Evolutionary conservation across 2,888 invertebrate genomes (phyloP).

Genomic region (Ernsta delagoae): DNA sequence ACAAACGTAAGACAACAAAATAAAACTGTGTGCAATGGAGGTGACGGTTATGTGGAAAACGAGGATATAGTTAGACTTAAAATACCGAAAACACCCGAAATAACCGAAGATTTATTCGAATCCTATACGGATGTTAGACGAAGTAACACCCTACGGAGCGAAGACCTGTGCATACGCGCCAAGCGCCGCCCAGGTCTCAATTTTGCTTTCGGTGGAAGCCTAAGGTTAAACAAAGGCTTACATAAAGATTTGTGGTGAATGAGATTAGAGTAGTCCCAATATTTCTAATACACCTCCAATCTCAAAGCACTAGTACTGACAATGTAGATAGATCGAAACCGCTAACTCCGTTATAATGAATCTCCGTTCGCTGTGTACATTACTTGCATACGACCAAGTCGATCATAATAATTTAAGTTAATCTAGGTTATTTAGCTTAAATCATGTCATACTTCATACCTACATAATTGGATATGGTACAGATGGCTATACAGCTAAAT

Average conservation of each 20-base stretch:
- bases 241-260: slow-evolving; percentile 79
- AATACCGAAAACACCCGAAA: slow-evolving; percentile 82
- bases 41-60: slow-evolving; percentile 80
- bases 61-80: slow-evolving; percentile 84
- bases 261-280: slow-evolving; percentile 55
- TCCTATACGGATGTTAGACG: slow-evolving; percentile 79
- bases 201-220: slow-evolving; percentile 80
- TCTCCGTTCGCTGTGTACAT: slow-evolving; percentile 68
- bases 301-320: slow-evolving; percentile 64
- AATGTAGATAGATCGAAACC: slow-evolving; percentile 52
- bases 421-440: slow-evolving; percentile 43
- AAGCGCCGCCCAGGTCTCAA: slow-evolving; percentile 69
- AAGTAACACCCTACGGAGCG: slow-evolving; percentile 74
- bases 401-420: slow-evolving; percentile 24
- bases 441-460: slow-evolving; percentile 51
- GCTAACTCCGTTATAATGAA: slow-evolving; percentile 48
- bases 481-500: slow-evolving; percentile 54
- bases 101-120: slow-evolving; percentile 84
- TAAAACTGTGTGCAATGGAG: slow-evolving; percentile 68
- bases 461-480: slow-evolving; percentile 55
- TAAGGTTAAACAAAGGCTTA: slow-evolving; percentile 79
- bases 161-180: slow-evolving; percentile 66
- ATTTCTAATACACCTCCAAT: slow-evolving; percentile 58
- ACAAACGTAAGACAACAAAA: slow-evolving; percentile 72
- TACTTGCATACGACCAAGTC: slow-evolving; percentile 66